Conservation (phyloP, 2,888 invertebrate genomes). For the Hypsopygia costalis region DNA sequence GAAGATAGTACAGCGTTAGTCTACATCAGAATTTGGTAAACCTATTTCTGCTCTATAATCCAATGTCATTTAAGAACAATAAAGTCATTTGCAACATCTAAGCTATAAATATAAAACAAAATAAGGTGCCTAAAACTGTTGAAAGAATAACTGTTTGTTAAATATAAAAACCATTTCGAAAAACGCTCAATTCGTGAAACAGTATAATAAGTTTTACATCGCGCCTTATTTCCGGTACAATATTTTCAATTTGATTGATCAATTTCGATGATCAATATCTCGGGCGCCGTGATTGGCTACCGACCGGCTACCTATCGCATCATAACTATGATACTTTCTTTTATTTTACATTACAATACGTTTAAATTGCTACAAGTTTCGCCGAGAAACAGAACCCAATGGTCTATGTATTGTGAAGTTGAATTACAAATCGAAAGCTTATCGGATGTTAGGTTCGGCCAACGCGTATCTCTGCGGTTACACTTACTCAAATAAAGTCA, state of each 20-base stretch:
- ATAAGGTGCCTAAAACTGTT: no score
- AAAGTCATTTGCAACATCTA: no score
- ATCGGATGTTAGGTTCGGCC: slow-evolving; percentile 29
- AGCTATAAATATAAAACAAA: no score
- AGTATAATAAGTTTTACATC: slow-evolving; percentile 55
- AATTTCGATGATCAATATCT: slow-evolving; percentile 77
- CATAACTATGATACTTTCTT: slow-evolving; percentile 40
- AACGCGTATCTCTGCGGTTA: slow-evolving; percentile 66
- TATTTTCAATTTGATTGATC: slow-evolving; percentile 76
- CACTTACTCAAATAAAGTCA: slow-evolving; percentile 78
- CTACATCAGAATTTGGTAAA: no score
- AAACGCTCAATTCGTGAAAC: slow-evolving; percentile 59
- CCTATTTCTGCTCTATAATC: no score
- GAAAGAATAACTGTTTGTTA: slow-evolving; percentile 20
- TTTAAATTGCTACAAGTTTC: slow-evolving; percentile 32
- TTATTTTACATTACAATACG: slow-evolving; percentile 57
- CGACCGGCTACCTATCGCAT: slow-evolving; percentile 46
- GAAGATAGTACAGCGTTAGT: no score
- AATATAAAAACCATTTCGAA: slow-evolving; percentile 30
- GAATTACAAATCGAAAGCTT: slow-evolving; percentile 35
- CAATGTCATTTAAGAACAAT: no score
- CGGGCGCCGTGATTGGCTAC: slow-evolving; percentile 74
- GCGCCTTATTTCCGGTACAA: slow-evolving; percentile 76
- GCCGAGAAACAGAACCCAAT: slow-evolving; percentile 35
- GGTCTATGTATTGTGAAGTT: slow-evolving; percentile 48